A percentile compares a stretch with the other conserved stretches of the same genome.
phyloP scores from a whole-genome alignment of 2,113 vertebrate species.

The Noturus placidus region DNA sequence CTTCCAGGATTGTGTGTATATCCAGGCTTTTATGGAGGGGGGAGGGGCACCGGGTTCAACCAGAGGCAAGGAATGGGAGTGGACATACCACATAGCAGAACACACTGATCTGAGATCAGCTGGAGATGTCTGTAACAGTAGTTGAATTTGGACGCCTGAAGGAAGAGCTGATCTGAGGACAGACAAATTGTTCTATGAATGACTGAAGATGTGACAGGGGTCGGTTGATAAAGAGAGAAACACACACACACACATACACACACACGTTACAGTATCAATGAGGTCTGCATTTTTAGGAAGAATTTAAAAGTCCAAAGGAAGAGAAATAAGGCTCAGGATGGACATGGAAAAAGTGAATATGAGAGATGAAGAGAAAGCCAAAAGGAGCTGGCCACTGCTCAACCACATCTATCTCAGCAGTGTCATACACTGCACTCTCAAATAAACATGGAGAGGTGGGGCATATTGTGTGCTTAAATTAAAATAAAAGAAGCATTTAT shows the following conservation, averaged over 20 bases:
- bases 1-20: not conserved
- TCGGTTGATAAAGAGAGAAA: not conserved
- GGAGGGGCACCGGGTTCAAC: slow-evolving; percentile 25
- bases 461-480: not conserved
- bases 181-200: not conserved
- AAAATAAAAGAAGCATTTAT: not conserved
- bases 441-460: slow-evolving; percentile 15
- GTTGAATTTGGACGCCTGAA: not conserved
- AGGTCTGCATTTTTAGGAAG: not conserved
- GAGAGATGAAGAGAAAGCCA: slow-evolving; percentile 24
- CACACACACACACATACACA: not conserved
- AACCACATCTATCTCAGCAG: slow-evolving; percentile 31
- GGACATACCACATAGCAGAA: not conserved
- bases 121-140: not conserved
- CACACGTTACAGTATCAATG: too few relatives aligned
- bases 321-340: not conserved
- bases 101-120: not conserved
- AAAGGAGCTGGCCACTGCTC: not conserved
- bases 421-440: not conserved
- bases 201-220: not conserved
- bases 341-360: slow-evolving; percentile 35
- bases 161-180: slow-evolving; percentile 9
- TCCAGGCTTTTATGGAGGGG: not conserved
- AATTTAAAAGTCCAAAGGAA: not conserved
- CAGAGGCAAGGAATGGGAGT: slow-evolving; percentile 34